These are phyloP conservation scores for Lampris incognitus DNA, from an alignment of 2,113 vertebrate genomes.

Conservation along the genomic window DNA sequence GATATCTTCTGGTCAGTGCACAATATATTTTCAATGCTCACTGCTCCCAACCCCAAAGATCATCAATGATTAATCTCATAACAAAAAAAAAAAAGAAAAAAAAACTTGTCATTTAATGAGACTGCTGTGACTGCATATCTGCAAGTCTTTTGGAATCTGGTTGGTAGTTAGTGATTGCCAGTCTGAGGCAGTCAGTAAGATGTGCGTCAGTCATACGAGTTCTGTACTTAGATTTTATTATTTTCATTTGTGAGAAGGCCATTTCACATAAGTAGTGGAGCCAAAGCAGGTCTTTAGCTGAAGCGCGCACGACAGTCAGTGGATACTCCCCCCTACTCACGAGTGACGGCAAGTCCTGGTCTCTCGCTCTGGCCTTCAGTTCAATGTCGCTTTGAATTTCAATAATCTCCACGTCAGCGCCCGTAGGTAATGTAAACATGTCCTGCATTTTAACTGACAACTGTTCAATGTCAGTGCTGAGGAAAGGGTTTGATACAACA, in stretches of 20 bases:
- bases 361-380: too few species aligned
- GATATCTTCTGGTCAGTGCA: background rate
- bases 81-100: too few species aligned
- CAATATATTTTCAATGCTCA: background rate
- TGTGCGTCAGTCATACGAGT: background rate
- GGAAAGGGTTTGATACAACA: background rate
- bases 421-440: too few species aligned
- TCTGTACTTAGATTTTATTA: too few species aligned
- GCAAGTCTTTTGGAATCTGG: constrained; percentile 12
- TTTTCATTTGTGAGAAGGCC: background rate
- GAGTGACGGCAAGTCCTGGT: too few species aligned
- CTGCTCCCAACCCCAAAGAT: background rate
- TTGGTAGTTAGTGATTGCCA: constrained; percentile 7
- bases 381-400: too few species aligned
- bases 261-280: background rate
- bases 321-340: too few species aligned
- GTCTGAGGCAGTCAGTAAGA: background rate
- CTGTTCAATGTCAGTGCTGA: background rate
- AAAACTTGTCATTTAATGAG: background rate
- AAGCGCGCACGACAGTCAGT: background rate
- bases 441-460: too few species aligned
- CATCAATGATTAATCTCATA: background rate
- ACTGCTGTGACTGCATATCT: constrained; percentile 9
- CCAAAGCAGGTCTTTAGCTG: background rate
- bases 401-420: too few species aligned